Evolutionary conservation across 2,113 vertebrate species (phyloP), one percentile per base, ranked within the genome.

Genomic region (Ploceus nigricollis): DNA sequence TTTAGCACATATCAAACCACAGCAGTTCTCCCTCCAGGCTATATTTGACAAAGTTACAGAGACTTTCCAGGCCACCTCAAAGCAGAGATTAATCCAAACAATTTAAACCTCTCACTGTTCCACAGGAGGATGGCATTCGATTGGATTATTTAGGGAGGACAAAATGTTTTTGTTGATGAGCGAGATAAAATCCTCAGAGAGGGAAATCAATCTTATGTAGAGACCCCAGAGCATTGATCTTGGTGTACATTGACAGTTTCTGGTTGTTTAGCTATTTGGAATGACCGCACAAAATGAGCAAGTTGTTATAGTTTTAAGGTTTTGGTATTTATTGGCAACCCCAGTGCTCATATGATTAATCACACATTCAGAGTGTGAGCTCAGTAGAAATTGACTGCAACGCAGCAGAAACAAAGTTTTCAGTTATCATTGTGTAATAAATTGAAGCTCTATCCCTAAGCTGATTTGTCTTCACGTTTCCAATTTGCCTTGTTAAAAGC

Each of bases 141-240:
- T 98, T 98, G 72, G 97, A 98, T 98, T 98, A 98, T 98, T 98
- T 98, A 98, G 98, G 98, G 96, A 98, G 97, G 98, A 98, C 97
- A 98, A 97, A 98, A 98, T 97, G 98, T 98, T 98, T 98, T 98
- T 98, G 98, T 98, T 98, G 98, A 98, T 98, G 98, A 98, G 98
- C 97, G 81, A 91, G 96, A 98, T 95, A 98, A 98, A 99, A 98
- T 98, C 98, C 98, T 98, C 96, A 80, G 98, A 98, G 98, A 98
- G 97, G 77, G 97, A 98, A 98, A 98, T 99, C 98, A 98, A 99
- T 99, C 98, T 97, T 97, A 97, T 75, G 95, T 97, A 96, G 98
- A 93, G 97, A 98, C 98, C 98, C 98, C 85, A 93, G 98, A 97
- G 98, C 98, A 98, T 98, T 97, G 98, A 98, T 98, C 98, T 97